These are phyloP conservation scores for Bellardia pandia DNA, from an alignment of 2,888 invertebrate genomes.

Conservation along the genomic window DNA sequence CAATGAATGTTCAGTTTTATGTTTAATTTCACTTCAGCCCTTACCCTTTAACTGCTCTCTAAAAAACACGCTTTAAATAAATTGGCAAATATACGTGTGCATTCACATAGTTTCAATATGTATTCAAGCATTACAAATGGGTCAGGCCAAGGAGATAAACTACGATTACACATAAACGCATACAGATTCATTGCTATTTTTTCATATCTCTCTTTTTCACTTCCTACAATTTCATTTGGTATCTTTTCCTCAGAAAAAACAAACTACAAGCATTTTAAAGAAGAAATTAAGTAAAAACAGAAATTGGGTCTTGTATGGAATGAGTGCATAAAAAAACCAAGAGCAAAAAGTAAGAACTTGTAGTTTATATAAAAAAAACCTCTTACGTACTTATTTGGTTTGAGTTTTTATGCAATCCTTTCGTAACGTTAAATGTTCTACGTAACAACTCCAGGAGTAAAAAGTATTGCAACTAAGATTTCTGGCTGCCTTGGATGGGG, in stretches of 20 bases:
- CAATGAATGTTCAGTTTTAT: no score
- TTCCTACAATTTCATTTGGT: slow-evolving; percentile 23
- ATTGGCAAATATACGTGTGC: not conserved
- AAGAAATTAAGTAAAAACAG: slow-evolving; percentile 43
- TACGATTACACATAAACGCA: slow-evolving; percentile 51
- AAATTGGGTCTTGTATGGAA: slow-evolving; percentile 16
- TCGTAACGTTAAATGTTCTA: slow-evolving; percentile 8
- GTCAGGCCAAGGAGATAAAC: slow-evolving; percentile 67
- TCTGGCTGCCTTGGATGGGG: not conserved
- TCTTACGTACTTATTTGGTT: slow-evolving; percentile 1
- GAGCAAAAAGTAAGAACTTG: slow-evolving; percentile 13
- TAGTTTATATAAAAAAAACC: not conserved
- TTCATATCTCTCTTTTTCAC: not conserved
- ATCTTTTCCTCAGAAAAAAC: not conserved
- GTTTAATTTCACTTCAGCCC: no score
- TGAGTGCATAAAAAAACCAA: not conserved
- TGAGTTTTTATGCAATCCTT: not conserved
- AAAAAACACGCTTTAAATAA: slow-evolving; percentile 21
- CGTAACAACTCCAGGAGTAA: not conserved
- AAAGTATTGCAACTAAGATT: slow-evolving; percentile 11
- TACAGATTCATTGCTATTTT: slow-evolving; percentile 15
- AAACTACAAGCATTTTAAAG: not conserved
- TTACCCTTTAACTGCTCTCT: not conserved
- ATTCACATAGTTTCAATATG: slow-evolving; percentile 21
- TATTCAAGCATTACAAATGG: slow-evolving; percentile 66